Evolutionary conservation across 1,140 invertebrate genomes (phyloP), one percentile per base, ranked within the genome.

Genomic region (Neelides sp.): DNA sequence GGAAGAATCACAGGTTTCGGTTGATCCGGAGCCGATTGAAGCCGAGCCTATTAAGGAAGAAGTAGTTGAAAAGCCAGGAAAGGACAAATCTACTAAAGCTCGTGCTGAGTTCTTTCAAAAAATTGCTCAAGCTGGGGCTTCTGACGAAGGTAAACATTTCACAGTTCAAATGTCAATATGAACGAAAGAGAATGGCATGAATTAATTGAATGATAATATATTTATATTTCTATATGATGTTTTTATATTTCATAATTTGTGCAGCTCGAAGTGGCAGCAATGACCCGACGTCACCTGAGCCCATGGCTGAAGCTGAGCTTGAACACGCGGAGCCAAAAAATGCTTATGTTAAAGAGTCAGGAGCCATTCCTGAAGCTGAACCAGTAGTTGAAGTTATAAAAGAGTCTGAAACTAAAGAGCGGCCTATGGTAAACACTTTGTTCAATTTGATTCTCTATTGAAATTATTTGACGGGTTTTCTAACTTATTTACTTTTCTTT

Each of bases 101-200:
- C 41, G 42, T 22, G 26, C 49, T 15, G 56, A 58, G 35, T 58
- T 58, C 43, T 58, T 43, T 39, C 52, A 58, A 19, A 54, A 54
- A 24, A 51, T 58, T 48, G 34, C 56, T 35, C 42, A 53, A 46
- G 46, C 52, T 27, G 34, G 23, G n/a, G 45, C 45, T 7, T 47
- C 45, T 45, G 55, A 57, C 48, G 50, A 50, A 34, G 48, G 43
- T 50, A 48, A 27, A 32, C n/a, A 32, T 32, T 32, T 32, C 28
- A 8, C n/a, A 8, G n/a, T 32, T 32, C 7, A 8, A n/a, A 32
- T 32, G n/a, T 32, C n/a, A n/a, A n/a, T n/a, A n/a, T n/a, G n/a
- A n/a, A 32, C 7, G 7, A 32, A n/a, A 32, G n/a, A 8, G 28
- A 32, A 32, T 32, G 28, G 7, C 7, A 32, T 32, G 7, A 5